A percentile compares a stretch with the other conserved stretches of the same genome.
phyloP scores from a whole-genome alignment of 92 coral and sea anemone species.

The Phymanthus crucifer region DNA sequence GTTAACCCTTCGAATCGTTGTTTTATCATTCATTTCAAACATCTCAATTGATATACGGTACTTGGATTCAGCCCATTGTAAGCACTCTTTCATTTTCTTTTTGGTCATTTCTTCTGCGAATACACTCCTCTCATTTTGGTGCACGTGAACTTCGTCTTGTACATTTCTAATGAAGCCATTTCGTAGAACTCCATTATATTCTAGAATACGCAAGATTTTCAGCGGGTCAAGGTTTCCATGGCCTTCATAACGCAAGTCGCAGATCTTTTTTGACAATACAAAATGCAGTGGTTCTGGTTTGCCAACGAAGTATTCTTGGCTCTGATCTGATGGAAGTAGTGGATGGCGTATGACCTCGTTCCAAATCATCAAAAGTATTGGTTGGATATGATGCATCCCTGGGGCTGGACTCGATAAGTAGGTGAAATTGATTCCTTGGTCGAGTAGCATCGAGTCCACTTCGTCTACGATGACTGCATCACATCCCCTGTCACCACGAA shows the following conservation, averaged over 20 bases:
- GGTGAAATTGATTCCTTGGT: slow-evolving; percentile 29
- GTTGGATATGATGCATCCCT: slow-evolving; percentile 25
- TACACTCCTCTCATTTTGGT: neutral
- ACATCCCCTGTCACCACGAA: slow-evolving; percentile 11
- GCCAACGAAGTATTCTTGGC: neutral
- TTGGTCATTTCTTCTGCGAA: neutral
- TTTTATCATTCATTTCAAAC: neutral
- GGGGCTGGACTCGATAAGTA: slow-evolving; percentile 32
- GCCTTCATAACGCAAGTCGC: slow-evolving; percentile 3
- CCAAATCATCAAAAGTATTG: slow-evolving; percentile 30
- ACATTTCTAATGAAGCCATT: neutral
- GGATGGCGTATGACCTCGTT: slow-evolving; percentile 12
- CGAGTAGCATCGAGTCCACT: slow-evolving; percentile 42
- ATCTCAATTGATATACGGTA: neutral
- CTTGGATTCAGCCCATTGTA: neutral
- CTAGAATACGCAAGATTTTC: neutral
- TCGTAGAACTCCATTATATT: neutral
- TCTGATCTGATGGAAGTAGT: neutral
- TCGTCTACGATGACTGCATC: slow-evolving; percentile 37
- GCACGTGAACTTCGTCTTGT: too few species aligned
- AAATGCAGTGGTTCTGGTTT: slow-evolving; percentile 3
- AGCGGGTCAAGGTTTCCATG: neutral
- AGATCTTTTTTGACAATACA: neutral
- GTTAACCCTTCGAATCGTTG: neutral
- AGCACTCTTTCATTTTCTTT: neutral